These are phyloP conservation scores for Drosophila yakuba DNA, from an alignment of 1,140 invertebrate species.

Conservation along the genomic window DNA sequence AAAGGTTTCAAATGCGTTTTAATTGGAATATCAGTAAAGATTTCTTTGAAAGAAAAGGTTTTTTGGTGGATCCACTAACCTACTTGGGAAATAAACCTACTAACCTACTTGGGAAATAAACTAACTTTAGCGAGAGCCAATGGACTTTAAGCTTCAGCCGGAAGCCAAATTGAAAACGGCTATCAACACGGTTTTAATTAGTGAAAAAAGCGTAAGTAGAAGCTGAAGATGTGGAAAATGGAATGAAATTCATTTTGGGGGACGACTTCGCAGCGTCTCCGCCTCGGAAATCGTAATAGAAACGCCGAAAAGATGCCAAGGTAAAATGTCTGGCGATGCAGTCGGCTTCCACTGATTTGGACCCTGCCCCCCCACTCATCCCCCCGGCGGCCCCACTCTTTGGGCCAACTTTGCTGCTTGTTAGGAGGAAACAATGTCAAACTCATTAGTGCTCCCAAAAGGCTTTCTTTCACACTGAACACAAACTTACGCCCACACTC, in stretches of 20 bases:
- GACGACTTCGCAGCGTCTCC: background rate
- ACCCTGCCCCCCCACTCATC: background rate
- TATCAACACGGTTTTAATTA: slow-evolving; percentile 77
- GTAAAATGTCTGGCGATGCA: slow-evolving; percentile 72
- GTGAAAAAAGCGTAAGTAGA: slow-evolving; percentile 40
- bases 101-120: background rate
- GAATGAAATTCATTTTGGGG: slow-evolving; percentile 69
- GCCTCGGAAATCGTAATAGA: slow-evolving; percentile 71
- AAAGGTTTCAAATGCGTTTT: no score
- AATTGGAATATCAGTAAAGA: no score
- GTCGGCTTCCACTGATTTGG: slow-evolving; percentile 44
- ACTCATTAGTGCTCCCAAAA: slow-evolving; percentile 83
- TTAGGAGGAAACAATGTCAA: slow-evolving; percentile 83
- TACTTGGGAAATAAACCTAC: background rate
- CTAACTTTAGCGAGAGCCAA: background rate
- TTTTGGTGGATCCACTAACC: background rate
- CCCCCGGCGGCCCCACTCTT: background rate
- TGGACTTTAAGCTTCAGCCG: slow-evolving; percentile 43
- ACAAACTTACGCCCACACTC: slow-evolving; percentile 44
- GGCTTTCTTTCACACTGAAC: slow-evolving; percentile 78
- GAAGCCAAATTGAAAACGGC: slow-evolving; percentile 60
- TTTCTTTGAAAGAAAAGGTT: no score
- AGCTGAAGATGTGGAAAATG: slow-evolving; percentile 40
- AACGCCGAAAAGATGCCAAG: slow-evolving; percentile 74
- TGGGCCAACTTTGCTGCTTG: slow-evolving; percentile 73